These are phyloP conservation scores for Centrocercus urophasianus DNA, from an alignment of 2,113 vertebrate genomes.

Conservation along the genomic window DNA sequence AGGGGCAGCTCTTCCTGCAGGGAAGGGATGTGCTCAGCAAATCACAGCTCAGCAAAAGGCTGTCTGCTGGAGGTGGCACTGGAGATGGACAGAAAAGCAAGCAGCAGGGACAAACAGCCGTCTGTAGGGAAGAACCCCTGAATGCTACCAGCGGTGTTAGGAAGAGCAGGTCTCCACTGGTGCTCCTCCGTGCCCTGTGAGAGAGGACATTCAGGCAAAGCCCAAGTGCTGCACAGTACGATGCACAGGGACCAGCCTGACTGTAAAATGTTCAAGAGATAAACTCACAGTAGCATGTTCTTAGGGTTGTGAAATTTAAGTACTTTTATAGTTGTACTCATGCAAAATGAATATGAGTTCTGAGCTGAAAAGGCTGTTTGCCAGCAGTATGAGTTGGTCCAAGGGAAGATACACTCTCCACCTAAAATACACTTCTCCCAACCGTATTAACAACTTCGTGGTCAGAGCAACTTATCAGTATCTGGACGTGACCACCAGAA, in stretches of 20 bases:
- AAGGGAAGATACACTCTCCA: not conserved
- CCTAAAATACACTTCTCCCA: not conserved
- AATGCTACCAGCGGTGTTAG: not conserved
- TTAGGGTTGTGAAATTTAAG: not conserved
- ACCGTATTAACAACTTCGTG: not conserved
- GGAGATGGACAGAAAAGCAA: not conserved
- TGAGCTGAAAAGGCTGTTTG: not conserved
- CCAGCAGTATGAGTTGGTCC: not conserved
- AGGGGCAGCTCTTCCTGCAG: accelerated
- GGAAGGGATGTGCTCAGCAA: not conserved
- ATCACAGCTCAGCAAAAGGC: not conserved
- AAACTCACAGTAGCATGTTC: not conserved
- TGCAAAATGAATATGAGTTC: not conserved
- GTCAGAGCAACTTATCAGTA: slow-evolving; percentile 15
- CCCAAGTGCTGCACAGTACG: not conserved
- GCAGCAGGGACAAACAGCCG: not conserved
- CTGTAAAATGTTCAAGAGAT: not conserved
- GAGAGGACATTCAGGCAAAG: not conserved
- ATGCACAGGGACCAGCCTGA: not conserved
- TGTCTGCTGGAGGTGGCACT: not conserved
- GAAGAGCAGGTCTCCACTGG: not conserved
- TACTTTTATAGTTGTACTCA: not conserved
- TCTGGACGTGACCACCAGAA: slow-evolving; percentile 4
- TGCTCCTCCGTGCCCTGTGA: not conserved
- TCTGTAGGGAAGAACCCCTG: not conserved